Conservation (phyloP, 2,113 vertebrate species). For the Orientallactaga bullata region DNA sequence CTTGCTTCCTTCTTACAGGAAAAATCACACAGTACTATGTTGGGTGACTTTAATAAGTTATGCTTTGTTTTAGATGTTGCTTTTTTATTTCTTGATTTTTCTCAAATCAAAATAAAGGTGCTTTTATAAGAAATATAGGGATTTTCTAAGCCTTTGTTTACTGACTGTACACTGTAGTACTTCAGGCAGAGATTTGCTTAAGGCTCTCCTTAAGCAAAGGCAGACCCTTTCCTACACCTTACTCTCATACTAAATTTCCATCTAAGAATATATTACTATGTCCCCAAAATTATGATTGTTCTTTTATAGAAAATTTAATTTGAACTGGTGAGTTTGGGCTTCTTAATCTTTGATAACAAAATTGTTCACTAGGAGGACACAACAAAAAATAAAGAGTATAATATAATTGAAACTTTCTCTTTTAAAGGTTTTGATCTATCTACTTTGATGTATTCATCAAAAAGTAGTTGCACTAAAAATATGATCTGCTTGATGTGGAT, state of each 20-base stretch:
- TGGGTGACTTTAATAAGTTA: neutral
- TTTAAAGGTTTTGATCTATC: neutral
- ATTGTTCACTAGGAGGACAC: neutral
- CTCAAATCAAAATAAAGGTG: neutral
- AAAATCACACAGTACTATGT: neutral
- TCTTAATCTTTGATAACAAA: conserved; percentile 16
- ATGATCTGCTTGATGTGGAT: neutral
- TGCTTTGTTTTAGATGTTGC: neutral
- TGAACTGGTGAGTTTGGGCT: neutral
- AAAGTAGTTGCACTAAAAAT: neutral
- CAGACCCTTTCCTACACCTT: neutral
- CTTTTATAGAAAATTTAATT: conserved; percentile 13
- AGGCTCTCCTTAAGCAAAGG: neutral
- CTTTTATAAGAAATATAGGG: neutral
- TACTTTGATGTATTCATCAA: neutral
- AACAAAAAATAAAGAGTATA: neutral
- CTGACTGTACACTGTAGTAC: neutral
- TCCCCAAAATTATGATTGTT: neutral
- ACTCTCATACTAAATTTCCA: conserved; percentile 5
- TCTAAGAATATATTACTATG: conserved; percentile 6
- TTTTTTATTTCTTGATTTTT: neutral
- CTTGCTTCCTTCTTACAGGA: neutral
- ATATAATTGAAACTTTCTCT: neutral
- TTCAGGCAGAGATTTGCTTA: neutral
- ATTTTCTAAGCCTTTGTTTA: neutral